Evolutionary conservation across 2,888 invertebrate species (phyloP), one percentile per base, ranked within the genome.

Genomic region (Nomada ruficornis): DNA sequence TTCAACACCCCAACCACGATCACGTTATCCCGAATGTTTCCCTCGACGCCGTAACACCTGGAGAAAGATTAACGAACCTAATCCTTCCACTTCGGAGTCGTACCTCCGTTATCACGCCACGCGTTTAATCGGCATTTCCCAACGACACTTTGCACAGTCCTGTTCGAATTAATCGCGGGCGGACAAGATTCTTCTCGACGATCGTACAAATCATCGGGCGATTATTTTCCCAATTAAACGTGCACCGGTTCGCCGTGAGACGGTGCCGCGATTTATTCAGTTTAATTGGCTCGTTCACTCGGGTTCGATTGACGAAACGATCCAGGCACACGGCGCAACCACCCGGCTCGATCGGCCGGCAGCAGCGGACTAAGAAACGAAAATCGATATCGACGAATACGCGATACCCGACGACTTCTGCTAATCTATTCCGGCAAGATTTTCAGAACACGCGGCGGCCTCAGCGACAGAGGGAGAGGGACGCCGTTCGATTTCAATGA

Each of bases 401-500:
- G 2, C 15, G 26, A 52, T 62, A 69, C 3, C 52, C 54, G 60
- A 55, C 36, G 64, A 23, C 65, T 59, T 63, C 68, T 62, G 64
- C 63, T 63, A 26, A 64, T 75, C 60, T 55, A 77, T 55, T 64
- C 70, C 57, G 67, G n/a, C 36, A 60, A 57, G 54, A 60, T 77
- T 67, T 64, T 47, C 47, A 71, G 65, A 65, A 64, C 57, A 26
- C 52, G 68, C 36, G 11, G 20, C 23, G 63, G 29, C 50, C 20
- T 52, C 52, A 50, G 63, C 62, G 62, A 42, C 67, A 62, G 63
- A 62, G 54, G 62, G 76, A 67, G 75, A 77, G 68, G 67, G 29
- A 80, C 64, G 74, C 64, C 60, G 72, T 73, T 82, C 82, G 75
- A 73, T 79, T 83, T 82, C 71, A 83, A 89, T 89, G 83, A 86